Evolutionary conservation across 2,888 invertebrate genomes (phyloP).

Genomic region (Tachystola acroxantha): DNA sequence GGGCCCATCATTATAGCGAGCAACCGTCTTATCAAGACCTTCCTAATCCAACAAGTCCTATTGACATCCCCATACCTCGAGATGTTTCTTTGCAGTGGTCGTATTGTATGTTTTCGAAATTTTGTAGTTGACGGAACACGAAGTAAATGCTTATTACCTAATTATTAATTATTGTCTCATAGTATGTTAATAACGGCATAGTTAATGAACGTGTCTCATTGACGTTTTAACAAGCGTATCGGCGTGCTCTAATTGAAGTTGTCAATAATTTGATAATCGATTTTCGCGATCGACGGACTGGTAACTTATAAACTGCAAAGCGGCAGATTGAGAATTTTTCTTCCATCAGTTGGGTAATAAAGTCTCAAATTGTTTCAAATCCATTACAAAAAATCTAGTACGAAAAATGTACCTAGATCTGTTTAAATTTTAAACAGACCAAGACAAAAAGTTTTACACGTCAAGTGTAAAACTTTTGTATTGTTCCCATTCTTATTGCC

Average conservation of each 20-base stretch:
- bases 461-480: no score
- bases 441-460: no score
- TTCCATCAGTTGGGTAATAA: no score
- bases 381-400: no score
- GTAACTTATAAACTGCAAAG: no score
- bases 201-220: conserved; percentile 33
- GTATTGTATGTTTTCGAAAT: conserved; percentile 58
- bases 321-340: no score
- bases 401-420: no score
- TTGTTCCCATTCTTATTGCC: no score
- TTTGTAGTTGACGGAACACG: conserved; percentile 57
- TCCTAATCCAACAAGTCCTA: conserved; percentile 34
- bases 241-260: conserved; percentile 14
- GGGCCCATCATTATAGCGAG: conserved; percentile 60
- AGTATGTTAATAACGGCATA: conserved; percentile 37
- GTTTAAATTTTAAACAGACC: no score
- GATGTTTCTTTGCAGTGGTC: conserved; percentile 47
- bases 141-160: conserved; percentile 61
- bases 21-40: conserved; percentile 49
- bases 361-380: no score
- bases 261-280: conserved; percentile 10
- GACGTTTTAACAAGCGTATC: conserved; percentile 24
- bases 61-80: conserved; percentile 24
- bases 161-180: conserved; percentile 58
- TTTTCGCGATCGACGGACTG: conserved; percentile 10